Evolutionary conservation across 2,888 invertebrate species (phyloP).

Genomic region (Himalopsyche tibetana): DNA sequence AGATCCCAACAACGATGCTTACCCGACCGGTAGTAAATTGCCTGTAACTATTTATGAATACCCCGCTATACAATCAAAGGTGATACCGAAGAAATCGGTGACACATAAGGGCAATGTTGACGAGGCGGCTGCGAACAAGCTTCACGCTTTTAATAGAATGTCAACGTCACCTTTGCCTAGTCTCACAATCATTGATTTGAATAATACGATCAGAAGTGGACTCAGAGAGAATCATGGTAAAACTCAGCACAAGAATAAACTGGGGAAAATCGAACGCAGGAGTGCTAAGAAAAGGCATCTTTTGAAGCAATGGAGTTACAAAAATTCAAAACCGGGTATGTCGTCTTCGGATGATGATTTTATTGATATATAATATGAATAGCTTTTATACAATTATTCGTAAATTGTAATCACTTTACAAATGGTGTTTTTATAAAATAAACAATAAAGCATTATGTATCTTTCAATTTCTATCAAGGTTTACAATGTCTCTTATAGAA

Average conservation of each 20-base stretch:
- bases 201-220: constrained; percentile 63
- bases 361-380: constrained; percentile 41
- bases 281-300: constrained; percentile 60
- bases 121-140: constrained; percentile 46
- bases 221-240: constrained; percentile 56
- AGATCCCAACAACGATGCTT: constrained; percentile 50
- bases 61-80: constrained; percentile 57
- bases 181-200: constrained; percentile 63
- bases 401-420: constrained; percentile 15
- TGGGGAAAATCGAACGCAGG: constrained; percentile 51
- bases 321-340: constrained; percentile 52
- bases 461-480: constrained; percentile 13
- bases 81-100: constrained; percentile 53
- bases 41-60: constrained; percentile 56
- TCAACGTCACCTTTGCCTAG: constrained; percentile 58
- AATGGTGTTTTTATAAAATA: constrained; percentile 12
- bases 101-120: constrained; percentile 51
- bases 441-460: neutral
- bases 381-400: constrained; percentile 3
- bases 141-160: constrained; percentile 44
- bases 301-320: constrained; percentile 48
- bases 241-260: constrained; percentile 47
- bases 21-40: constrained; percentile 23
- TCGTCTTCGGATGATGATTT: constrained; percentile 63
- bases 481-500: neutral